Evolutionary conservation across 2,888 invertebrate genomes (phyloP).

Genomic region (Leucophora obtusa): DNA sequence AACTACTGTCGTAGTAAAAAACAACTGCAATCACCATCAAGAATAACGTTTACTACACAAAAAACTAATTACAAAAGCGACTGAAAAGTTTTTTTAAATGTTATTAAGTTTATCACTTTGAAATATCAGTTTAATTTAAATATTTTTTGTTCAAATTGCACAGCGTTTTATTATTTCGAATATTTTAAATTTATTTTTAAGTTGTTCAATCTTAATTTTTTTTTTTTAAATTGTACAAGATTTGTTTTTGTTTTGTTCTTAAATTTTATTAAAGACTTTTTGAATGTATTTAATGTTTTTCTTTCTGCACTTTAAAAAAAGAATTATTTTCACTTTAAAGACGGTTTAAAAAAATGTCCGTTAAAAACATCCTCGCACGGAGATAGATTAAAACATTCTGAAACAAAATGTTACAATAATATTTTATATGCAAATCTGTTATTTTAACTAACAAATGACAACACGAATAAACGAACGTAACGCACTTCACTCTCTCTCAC

Average conservation of each 20-base stretch:
- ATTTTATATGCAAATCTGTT: slow-evolving; percentile 51
- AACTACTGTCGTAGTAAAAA: too few species aligned
- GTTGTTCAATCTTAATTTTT: too few species aligned
- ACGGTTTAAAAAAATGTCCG: slow-evolving; percentile 53
- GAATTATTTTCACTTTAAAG: slow-evolving; percentile 11
- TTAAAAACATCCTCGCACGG: slow-evolving; percentile 71
- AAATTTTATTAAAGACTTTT: background rate
- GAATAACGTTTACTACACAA: too few species aligned
- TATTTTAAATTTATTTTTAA: too few species aligned
- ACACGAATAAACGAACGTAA: slow-evolving; percentile 19
- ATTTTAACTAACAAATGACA: slow-evolving; percentile 64
- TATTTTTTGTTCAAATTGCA: too few species aligned
- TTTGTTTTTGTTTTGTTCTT: background rate
- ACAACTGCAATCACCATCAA: too few species aligned
- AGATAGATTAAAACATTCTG: slow-evolving; percentile 71
- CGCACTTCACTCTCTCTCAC: slow-evolving; percentile 32
- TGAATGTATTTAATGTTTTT: background rate
- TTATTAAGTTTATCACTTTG: too few species aligned
- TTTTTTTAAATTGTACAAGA: background rate
- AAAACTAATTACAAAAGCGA: too few species aligned
- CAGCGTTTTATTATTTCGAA: too few species aligned
- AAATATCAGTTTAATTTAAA: too few species aligned
- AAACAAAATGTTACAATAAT: slow-evolving; percentile 61
- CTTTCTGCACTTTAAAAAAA: background rate
- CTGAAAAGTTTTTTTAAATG: too few species aligned